Evolutionary conservation across 2,797 vertebrate genomes (phyloP).

Genomic region (Fistularia tabacaria): DNA sequence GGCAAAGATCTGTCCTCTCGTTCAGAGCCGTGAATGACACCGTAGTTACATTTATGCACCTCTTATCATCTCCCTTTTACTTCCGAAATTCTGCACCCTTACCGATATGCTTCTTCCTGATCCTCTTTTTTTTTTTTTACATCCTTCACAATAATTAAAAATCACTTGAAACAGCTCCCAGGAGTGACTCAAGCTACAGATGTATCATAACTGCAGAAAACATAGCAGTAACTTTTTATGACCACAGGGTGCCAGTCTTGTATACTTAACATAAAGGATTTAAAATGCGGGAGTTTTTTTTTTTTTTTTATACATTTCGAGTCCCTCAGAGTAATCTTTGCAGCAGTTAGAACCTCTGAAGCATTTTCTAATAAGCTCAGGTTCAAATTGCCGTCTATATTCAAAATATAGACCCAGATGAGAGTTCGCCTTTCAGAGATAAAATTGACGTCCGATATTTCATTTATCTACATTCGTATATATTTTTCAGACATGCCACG

Average conservation of each 20-base stretch:
- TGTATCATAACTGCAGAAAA: background rate
- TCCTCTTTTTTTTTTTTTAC: background rate
- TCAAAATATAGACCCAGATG: constrained; percentile 30
- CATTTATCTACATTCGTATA: no score
- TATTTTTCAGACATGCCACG: no score
- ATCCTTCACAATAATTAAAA: background rate
- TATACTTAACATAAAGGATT: constrained; percentile 22
- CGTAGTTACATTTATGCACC: no score
- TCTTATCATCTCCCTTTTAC: no score
- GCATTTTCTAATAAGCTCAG: constrained; percentile 50
- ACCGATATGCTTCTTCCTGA: no score
- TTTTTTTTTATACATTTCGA: constrained; percentile 45
- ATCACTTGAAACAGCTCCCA: background rate
- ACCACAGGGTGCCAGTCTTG: constrained; percentile 62
- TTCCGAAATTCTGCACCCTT: no score
- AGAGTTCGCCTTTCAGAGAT: constrained; percentile 43
- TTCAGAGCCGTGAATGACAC: no score
- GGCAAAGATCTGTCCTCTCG: no score
- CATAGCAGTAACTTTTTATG: background rate
- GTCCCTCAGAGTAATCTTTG: constrained; percentile 62
- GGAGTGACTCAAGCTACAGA: no score
- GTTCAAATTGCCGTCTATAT: constrained; percentile 52
- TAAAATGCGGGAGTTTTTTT: constrained; percentile 5
- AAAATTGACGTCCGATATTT: constrained; percentile 28
- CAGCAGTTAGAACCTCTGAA: constrained; percentile 51